Percentiles rank a stretch among this genome's conserved stretches.
Evolutionary conservation across 2,797 vertebrate genomes (phyloP).

Genomic region (Acanthornis magna): DNA sequence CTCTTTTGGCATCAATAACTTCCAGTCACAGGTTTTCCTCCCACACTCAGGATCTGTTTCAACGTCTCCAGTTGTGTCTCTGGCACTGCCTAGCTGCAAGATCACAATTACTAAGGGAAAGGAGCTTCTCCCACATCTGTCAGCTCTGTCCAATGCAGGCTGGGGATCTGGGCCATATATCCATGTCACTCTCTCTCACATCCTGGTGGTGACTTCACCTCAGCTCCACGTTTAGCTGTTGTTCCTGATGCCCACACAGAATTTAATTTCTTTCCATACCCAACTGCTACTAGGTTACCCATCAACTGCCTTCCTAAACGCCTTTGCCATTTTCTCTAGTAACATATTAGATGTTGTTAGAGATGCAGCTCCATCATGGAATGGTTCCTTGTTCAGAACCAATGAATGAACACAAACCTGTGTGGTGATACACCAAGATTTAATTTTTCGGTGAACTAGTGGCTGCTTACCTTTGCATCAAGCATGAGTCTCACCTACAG

Average conservation of each 20-base stretch:
- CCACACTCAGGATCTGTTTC: not conserved
- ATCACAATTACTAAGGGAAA: not conserved
- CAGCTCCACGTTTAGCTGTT: not conserved
- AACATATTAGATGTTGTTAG: not conserved
- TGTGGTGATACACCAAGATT: not conserved
- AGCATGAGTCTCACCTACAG: not conserved
- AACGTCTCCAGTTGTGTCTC: not conserved
- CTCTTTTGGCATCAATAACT: not conserved
- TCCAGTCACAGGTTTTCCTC: not conserved
- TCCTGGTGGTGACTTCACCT: not conserved
- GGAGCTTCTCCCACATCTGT: not conserved
- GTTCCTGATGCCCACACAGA: not conserved
- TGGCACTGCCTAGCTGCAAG: not conserved
- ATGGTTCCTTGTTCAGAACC: not conserved
- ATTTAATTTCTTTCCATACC: not conserved
- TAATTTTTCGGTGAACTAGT: not conserved
- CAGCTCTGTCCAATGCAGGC: not conserved
- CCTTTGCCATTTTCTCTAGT: not conserved
- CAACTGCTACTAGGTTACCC: not conserved
- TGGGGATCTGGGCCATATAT: not conserved
- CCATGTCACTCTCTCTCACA: not conserved
- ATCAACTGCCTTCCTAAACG: not conserved
- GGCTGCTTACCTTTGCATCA: not conserved
- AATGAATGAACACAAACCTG: not conserved
- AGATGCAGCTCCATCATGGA: not conserved